These are phyloP conservation scores for Theretra japonica DNA, from an alignment of 2,888 invertebrate genomes.

Conservation along the genomic window DNA sequence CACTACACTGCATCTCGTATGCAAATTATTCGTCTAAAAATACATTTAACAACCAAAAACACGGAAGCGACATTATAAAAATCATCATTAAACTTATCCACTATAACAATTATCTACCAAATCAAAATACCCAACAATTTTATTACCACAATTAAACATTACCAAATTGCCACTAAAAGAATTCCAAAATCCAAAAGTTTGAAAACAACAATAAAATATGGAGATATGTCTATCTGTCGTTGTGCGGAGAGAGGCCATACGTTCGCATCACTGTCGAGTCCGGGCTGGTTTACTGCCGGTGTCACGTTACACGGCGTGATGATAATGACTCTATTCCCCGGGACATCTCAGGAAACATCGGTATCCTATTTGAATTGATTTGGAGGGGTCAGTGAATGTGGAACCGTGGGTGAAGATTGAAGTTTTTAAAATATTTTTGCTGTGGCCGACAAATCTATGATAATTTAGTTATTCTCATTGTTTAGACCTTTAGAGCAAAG, in stretches of 20 bases:
- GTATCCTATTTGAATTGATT: constrained; percentile 29
- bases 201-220: constrained; percentile 21
- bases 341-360: constrained; percentile 32
- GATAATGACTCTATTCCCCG: constrained; percentile 48
- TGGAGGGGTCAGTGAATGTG: not conserved
- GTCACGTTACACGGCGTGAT: constrained; percentile 50
- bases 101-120: no score
- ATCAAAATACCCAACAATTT: not conserved
- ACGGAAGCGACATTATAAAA: no score
- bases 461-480: no score
- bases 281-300: constrained; percentile 36
- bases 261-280: constrained; percentile 11
- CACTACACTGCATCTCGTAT: no score
- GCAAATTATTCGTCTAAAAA: no score
- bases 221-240: constrained; percentile 25
- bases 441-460: no score
- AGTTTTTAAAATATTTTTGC: no score
- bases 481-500: no score
- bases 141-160: not conserved
- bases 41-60: no score
- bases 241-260: not conserved
- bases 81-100: not conserved
- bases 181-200: constrained; percentile 2
- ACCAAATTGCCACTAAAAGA: constrained; percentile 10
- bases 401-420: not conserved